Conservation (phyloP, 2,797 vertebrate genomes). For the Echeneis naucrates region DNA sequence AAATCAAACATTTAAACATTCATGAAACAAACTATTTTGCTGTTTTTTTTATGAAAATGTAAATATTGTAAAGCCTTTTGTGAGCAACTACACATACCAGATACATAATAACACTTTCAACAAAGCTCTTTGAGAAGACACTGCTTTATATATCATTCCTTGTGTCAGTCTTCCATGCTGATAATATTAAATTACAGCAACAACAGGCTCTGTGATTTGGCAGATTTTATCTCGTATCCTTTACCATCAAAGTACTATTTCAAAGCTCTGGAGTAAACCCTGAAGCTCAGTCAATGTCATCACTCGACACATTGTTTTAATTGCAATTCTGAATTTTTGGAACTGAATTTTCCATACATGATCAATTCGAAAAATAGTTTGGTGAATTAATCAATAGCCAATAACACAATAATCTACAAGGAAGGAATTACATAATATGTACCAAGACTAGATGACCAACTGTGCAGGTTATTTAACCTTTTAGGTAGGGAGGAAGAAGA, state of each 20-base stretch:
- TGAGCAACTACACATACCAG: background rate
- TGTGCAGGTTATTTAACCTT: no score
- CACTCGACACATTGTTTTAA: background rate
- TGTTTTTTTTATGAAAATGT: background rate
- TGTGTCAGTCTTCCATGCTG: background rate
- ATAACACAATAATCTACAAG: no score
- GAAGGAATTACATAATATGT: no score
- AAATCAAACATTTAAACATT: background rate
- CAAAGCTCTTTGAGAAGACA: background rate
- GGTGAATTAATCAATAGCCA: no score
- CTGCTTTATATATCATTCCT: background rate
- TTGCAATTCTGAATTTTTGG: background rate
- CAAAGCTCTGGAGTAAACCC: background rate
- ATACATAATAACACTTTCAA: background rate
- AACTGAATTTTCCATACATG: no score
- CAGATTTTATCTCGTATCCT: no score
- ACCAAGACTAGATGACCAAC: background rate
- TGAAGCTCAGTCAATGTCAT: background rate
- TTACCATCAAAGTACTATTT: background rate
- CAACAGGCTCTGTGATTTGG: background rate
- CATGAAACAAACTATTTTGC: background rate
- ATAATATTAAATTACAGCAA: background rate
- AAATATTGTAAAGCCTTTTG: background rate
- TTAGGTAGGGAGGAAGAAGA: background rate
- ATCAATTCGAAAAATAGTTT: background rate